phyloP scores from a whole-genome alignment of 2,888 invertebrate genomes.

The Timandra comae region DNA sequence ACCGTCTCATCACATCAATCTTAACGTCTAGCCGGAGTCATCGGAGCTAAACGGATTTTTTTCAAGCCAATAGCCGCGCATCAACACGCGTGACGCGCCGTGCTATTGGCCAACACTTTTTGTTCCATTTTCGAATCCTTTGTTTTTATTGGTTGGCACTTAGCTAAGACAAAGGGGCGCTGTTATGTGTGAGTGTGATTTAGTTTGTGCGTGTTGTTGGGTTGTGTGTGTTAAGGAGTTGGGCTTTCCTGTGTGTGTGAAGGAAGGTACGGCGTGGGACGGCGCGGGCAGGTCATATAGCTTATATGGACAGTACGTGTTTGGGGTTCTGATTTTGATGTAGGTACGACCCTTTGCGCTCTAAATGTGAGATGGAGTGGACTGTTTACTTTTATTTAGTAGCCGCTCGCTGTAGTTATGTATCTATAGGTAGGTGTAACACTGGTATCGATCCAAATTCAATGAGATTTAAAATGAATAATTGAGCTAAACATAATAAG shows the following conservation, averaged over 20 bases:
- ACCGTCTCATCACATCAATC: conserved; percentile 59
- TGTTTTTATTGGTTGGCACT: conserved; percentile 78
- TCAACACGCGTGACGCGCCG: conserved; percentile 70
- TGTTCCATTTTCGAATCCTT: conserved; percentile 76
- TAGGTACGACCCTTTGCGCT: conserved; percentile 57
- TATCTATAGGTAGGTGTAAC: conserved; percentile 3
- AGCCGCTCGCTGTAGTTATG: background rate
- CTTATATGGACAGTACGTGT: conserved; percentile 40
- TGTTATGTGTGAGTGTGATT: conserved; percentile 59
- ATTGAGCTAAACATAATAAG: too few relatives aligned
- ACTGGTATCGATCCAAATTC: too few relatives aligned
- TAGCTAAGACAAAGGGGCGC: conserved; percentile 76
- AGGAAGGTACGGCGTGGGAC: conserved; percentile 39
- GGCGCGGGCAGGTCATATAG: conserved; percentile 34
- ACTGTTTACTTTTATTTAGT: conserved; percentile 47
- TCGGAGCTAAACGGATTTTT: conserved; percentile 72
- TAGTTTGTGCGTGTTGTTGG: conserved; percentile 35
- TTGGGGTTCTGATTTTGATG: conserved; percentile 64
- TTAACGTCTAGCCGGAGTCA: conserved; percentile 67
- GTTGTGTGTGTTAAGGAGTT: conserved; percentile 68
- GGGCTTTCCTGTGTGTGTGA: conserved; percentile 51
- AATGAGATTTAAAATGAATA: too few relatives aligned
- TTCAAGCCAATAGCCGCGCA: conserved; percentile 75
- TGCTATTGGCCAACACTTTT: conserved; percentile 73
- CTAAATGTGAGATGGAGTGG: conserved; percentile 46